Evolutionary conservation across 2,888 invertebrate genomes (phyloP).

Genomic region (Platycnemis pennipes): DNA sequence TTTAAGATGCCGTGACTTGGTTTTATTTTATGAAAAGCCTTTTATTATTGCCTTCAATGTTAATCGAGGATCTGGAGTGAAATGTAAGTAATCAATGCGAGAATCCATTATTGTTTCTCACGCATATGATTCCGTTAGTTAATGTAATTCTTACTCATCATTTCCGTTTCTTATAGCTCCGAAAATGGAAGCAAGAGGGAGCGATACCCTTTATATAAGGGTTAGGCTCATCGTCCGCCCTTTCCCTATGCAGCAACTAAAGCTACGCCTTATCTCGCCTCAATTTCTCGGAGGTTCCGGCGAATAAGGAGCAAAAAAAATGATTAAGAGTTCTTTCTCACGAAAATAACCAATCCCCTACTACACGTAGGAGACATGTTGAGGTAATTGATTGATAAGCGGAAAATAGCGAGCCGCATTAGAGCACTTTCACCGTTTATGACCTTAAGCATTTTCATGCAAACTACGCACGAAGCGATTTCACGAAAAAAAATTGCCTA

Average conservation of each 20-base stretch:
- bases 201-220: no score
- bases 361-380: background rate
- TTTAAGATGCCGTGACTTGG: no score
- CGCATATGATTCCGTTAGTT: no score
- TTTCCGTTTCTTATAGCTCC: no score
- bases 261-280: background rate
- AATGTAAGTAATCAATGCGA: no score
- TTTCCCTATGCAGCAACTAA: background rate
- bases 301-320: background rate
- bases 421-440: background rate
- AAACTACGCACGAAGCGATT: background rate
- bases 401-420: background rate
- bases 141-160: no score
- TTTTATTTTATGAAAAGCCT: no score
- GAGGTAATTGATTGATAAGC: slow-evolving; percentile 2
- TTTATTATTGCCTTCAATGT: no score
- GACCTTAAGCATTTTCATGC: background rate
- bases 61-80: no score
- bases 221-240: no score
- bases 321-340: background rate
- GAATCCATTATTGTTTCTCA: no score
- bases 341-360: background rate
- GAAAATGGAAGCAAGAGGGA: no score
- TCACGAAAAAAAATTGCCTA: background rate
- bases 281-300: background rate